phyloP scores from a whole-genome alignment of 2,797 vertebrate species.

The Mormyrus proboscirostris region DNA sequence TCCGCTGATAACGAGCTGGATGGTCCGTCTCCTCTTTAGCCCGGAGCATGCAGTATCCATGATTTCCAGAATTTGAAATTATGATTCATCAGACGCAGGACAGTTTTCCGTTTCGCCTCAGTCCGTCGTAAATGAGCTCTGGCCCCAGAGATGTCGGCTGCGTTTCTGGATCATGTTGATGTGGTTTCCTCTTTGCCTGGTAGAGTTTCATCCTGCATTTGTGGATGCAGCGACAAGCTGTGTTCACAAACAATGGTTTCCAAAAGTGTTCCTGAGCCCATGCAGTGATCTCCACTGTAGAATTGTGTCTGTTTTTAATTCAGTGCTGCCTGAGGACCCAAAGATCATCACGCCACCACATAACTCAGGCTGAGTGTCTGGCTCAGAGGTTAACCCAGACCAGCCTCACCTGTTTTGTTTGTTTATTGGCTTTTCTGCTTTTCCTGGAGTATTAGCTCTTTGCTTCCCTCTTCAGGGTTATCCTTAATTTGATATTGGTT shows the following conservation, averaged over 20 bases:
- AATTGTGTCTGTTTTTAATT: background rate
- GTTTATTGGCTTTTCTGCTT: background rate
- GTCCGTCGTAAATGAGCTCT: background rate
- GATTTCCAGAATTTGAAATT: background rate
- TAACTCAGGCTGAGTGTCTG: background rate
- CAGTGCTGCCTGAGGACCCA: background rate
- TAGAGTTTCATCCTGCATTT: background rate
- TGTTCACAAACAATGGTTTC: background rate
- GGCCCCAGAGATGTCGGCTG: background rate
- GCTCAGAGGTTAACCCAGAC: background rate
- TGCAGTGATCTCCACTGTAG: background rate
- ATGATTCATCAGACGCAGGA: background rate
- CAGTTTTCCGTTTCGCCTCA: background rate
- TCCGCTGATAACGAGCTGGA: background rate
- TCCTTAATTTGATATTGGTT: background rate
- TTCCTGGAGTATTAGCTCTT: background rate
- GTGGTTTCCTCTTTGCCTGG: background rate
- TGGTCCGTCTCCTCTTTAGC: background rate
- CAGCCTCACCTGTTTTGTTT: background rate
- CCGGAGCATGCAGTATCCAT: background rate
- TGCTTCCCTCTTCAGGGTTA: background rate
- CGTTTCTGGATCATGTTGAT: background rate
- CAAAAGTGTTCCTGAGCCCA: background rate
- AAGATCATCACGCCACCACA: background rate
- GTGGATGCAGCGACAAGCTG: background rate